Conservation (phyloP, 2,888 invertebrate species). For the Conchocele bisecta region DNA sequence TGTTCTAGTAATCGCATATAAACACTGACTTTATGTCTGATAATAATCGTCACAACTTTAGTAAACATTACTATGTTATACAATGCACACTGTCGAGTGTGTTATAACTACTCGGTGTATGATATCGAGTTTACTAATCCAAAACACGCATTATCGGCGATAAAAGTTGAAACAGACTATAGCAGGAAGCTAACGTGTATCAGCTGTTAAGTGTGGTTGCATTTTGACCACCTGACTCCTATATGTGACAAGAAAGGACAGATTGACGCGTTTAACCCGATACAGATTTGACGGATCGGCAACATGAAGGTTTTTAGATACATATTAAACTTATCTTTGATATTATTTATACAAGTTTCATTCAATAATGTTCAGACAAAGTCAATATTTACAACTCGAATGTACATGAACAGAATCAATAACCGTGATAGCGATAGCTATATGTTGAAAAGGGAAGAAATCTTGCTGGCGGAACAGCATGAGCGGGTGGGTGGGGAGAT, state of each 20-base stretch:
- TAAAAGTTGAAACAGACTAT: slow-evolving; percentile 48
- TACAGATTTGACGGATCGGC: not conserved
- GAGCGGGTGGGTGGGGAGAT: slow-evolving; percentile 61
- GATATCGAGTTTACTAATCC: too few species aligned
- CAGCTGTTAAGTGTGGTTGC: slow-evolving; percentile 31
- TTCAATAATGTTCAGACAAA: slow-evolving; percentile 34
- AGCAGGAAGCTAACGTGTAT: slow-evolving; percentile 30
- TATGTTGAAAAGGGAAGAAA: slow-evolving; percentile 31
- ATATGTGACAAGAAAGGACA: not conserved
- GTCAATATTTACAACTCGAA: slow-evolving; percentile 25
- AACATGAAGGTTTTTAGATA: slow-evolving; percentile 8
- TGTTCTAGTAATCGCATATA: too few species aligned
- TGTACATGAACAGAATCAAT: not conserved
- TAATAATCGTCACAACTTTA: too few species aligned
- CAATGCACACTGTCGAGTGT: too few species aligned
- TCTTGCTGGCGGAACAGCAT: slow-evolving; percentile 55
- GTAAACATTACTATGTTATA: too few species aligned
- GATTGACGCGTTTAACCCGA: too few species aligned
- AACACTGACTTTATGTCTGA: too few species aligned
- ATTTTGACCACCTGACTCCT: slow-evolving; percentile 10
- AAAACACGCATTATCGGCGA: too few species aligned
- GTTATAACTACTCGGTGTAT: too few species aligned
- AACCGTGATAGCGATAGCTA: slow-evolving; percentile 46
- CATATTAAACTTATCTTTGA: not conserved
- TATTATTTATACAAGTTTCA: slow-evolving; percentile 17